Conservation (phyloP, 2,113 vertebrate genomes). For the Limnothrissa miodon region DNA sequence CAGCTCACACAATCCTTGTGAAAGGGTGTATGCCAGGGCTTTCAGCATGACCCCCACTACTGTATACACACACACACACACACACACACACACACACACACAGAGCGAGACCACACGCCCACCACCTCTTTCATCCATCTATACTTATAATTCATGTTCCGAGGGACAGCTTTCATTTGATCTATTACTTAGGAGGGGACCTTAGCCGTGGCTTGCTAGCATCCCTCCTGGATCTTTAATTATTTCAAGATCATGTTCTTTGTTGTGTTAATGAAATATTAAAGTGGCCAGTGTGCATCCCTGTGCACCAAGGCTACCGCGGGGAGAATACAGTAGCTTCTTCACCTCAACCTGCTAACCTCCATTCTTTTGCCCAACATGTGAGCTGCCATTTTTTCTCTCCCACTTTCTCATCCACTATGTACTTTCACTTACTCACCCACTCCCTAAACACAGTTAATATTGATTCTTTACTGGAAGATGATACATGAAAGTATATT, state of each 20-base stretch:
- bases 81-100: neutral
- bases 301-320: neutral
- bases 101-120: neutral
- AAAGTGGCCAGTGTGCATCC: conserved; percentile 60
- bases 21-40: neutral
- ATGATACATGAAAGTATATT: neutral
- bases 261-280: conserved; percentile 75
- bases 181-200: conserved; percentile 70
- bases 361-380: neutral
- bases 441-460: neutral
- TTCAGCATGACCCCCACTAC: neutral
- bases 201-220: conserved; percentile 61
- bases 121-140: conserved; percentile 49
- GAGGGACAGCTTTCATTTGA: conserved; percentile 76
- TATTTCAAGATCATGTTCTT: conserved; percentile 69
- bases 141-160: conserved; percentile 76
- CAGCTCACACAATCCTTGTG: neutral
- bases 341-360: neutral
- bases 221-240: conserved; percentile 73
- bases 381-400: neutral
- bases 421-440: neutral
- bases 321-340: conserved; percentile 1
- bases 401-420: neutral
- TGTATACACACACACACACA: neutral
- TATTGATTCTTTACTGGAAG: neutral